Evolutionary conservation across 2,113 vertebrate genomes (phyloP), one percentile per base, ranked within the genome.

Genomic region (Tringa solitaria): DNA sequence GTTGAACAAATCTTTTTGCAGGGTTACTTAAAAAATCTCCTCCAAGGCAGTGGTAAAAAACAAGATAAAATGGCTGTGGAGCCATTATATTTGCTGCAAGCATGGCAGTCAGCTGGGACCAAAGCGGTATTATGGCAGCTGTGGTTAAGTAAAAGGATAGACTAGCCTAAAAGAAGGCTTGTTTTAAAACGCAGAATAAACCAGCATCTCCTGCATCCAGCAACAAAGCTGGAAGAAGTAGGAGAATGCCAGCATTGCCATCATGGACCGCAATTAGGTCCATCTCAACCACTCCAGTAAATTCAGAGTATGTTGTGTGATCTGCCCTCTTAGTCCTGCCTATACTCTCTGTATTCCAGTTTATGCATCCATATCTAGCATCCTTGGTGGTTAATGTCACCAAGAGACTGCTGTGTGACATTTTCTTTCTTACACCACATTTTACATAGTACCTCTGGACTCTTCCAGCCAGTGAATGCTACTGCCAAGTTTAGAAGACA

Each of bases 261-360:
- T 6, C 12, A 28, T 8, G 12, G 10, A 17, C 9, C 45, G 18
- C 0, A 0, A 35, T 3, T 27, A 27, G n/a, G 13, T 32, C 5
- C 2, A 8, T 33, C n/a, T 72, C 39, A 60, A 43, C 6, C 4
- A 10, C 14, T 22, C 23, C 23, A 43, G 6, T 39, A 78, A 59
- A 63, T 32, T 39, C 1, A 20, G 14, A 48, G 13, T 69, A 10
- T 19, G 9, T 54, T 89, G n/a, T 43, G 7, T 33, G 37, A 41
- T 50, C n/a, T 69, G 37, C 8, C 9, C 16, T 57, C 17, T 70
- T 15, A 9, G 5, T 61, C 13, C 14, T 73, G 54, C 17, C 12
- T 30, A 5, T 9, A 7, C 5, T 59, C 9, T 50, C 5, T 21
- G 72, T 48, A 76, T 51, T 65, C 13, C 39, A 76, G 4, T 5